These are phyloP conservation scores for Aptenodytes patagonicus DNA, from an alignment of 2,113 vertebrate genomes.

Conservation along the genomic window DNA sequence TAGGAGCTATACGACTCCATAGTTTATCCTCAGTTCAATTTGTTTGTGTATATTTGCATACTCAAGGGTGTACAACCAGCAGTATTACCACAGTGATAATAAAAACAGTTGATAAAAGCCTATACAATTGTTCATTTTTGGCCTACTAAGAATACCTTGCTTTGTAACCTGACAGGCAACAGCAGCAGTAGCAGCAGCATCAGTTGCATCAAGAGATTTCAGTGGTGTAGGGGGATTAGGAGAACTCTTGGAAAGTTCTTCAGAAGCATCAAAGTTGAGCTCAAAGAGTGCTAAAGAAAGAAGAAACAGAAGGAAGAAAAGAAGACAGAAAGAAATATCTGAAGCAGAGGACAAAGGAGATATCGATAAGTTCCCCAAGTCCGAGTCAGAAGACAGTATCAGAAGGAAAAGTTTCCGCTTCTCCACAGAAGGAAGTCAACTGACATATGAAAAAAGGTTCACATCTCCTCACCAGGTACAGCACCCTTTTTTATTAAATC, in stretches of 20 bases:
- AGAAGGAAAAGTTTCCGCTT: conserved; percentile 82
- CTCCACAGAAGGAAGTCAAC: conserved; percentile 80
- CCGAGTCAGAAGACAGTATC: conserved; percentile 85
- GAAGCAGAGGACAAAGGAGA: conserved; percentile 79
- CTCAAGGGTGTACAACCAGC: background rate
- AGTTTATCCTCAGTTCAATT: background rate
- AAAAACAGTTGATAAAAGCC: background rate
- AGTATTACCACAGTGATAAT: background rate
- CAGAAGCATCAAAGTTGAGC: conserved; percentile 90
- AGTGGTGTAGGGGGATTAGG: conserved; percentile 79
- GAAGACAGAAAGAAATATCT: conserved; percentile 79
- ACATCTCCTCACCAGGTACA: conserved; percentile 91
- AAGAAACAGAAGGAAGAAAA: conserved; percentile 88
- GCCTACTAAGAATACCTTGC: background rate
- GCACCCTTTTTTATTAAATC: background rate
- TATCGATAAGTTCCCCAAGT: conserved; percentile 79
- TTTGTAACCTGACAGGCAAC: conserved; percentile 72
- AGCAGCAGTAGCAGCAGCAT: conserved; percentile 78
- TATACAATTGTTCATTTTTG: background rate
- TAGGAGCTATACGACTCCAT: background rate
- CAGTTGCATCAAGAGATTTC: conserved; percentile 78
- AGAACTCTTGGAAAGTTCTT: conserved; percentile 86
- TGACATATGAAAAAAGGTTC: conserved; percentile 85
- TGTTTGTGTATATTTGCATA: background rate
- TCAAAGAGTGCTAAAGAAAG: conserved; percentile 98